Conservation (phyloP, 2,113 vertebrate genomes). For the Cephalopholis sonnerati region DNA sequence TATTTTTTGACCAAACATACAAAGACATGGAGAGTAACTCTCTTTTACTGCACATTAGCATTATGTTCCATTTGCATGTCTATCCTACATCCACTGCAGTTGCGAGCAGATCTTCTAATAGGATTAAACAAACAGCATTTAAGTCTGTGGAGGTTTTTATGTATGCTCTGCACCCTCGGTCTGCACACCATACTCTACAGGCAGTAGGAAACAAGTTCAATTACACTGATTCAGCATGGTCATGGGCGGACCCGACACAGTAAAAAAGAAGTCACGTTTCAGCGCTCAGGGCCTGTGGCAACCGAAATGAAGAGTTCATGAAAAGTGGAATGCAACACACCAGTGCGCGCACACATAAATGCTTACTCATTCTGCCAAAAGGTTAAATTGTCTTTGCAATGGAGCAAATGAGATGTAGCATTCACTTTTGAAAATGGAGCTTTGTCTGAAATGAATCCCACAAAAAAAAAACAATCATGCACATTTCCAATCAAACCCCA, state of each 20-base stretch:
- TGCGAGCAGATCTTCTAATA: conserved; percentile 1
- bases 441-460: conserved; percentile 64
- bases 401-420: conserved; percentile 70
- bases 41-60: conserved; percentile 2
- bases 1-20: background rate
- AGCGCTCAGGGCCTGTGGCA: conserved; percentile 38
- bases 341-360: background rate
- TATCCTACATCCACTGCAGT: background rate
- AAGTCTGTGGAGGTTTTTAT: conserved; percentile 20
- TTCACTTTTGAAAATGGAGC: conserved; percentile 64
- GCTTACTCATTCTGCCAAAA: conserved; percentile 48
- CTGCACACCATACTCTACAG: conserved; percentile 30
- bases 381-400: conserved; percentile 53
- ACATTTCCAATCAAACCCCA: conserved; percentile 67
- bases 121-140: conserved; percentile 27
- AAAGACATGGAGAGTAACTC: background rate
- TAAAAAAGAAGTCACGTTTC: conserved; percentile 55
- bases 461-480: conserved; percentile 51
- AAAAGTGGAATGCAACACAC: conserved; percentile 49
- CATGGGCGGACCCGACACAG: conserved; percentile 32
- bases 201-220: conserved; percentile 61
- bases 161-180: conserved; percentile 23
- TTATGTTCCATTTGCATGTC: conserved; percentile 8
- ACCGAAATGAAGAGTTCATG: conserved; percentile 58
- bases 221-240: conserved; percentile 66